A percentile compares a stretch with the other conserved stretches of the same genome.
These are phyloP conservation scores for Drosophila bocqueti DNA, from an alignment of 1,140 invertebrate genomes.

Conservation along the genomic window DNA sequence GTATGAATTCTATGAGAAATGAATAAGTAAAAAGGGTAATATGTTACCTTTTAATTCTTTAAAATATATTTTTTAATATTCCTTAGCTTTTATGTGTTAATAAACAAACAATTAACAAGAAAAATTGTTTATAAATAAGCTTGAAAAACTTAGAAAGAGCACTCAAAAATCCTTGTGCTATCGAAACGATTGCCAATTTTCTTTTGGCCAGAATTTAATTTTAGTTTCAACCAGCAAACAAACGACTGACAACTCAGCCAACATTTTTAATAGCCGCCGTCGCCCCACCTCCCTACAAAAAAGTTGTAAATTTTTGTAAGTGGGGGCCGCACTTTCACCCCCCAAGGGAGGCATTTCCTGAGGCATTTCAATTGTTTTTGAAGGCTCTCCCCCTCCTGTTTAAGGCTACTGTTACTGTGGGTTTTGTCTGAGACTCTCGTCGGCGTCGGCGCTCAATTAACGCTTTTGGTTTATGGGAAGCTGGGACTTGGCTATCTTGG, in stretches of 20 bases:
- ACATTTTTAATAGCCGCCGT: constrained; percentile 68
- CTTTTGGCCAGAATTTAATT: constrained; percentile 8
- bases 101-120: too few species aligned
- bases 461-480: constrained; percentile 52
- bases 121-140: too few species aligned
- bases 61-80: neutral
- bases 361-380: constrained; percentile 56
- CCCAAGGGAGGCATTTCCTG: neutral
- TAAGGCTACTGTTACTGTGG: constrained; percentile 17
- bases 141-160: neutral
- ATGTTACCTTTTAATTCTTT: neutral
- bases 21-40: too few species aligned
- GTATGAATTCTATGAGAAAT: too few species aligned
- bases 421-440: constrained; percentile 40
- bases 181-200: constrained; percentile 1
- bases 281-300: constrained; percentile 15
- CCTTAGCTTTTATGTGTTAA: too few species aligned
- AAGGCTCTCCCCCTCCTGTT: constrained; percentile 30
- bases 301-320: constrained; percentile 76
- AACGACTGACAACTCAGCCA: constrained; percentile 15
- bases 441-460: constrained; percentile 49
- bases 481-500: neutral
- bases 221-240: constrained; percentile 33
- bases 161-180: neutral
- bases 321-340: neutral